These are phyloP conservation scores for Glossophaga mutica DNA, from an alignment of 2,797 vertebrate genomes.

Conservation along the genomic window DNA sequence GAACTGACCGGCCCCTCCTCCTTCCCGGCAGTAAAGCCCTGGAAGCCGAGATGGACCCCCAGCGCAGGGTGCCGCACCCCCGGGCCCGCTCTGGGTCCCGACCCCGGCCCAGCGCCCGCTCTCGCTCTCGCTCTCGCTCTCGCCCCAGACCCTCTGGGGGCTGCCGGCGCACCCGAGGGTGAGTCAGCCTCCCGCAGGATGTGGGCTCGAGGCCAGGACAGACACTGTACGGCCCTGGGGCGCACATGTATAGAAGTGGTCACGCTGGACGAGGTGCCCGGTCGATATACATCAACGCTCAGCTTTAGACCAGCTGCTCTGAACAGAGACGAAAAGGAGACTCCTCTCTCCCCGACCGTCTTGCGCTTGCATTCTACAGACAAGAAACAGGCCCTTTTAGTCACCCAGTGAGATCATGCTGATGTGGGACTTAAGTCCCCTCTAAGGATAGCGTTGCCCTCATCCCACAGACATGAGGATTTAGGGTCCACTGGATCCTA, in stretches of 20 bases:
- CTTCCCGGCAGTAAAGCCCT: constrained; percentile 14
- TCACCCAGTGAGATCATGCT: neutral
- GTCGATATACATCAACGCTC: neutral
- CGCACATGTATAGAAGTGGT: neutral
- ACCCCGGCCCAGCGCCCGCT: constrained; percentile 1
- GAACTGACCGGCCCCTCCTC: neutral
- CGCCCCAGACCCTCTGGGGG: neutral
- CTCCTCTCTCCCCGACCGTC: neutral
- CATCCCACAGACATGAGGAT: neutral
- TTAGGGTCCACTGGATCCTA: too few relatives aligned
- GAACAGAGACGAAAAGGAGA: neutral
- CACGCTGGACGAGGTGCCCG: neutral
- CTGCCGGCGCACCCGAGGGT: constrained; percentile 20
- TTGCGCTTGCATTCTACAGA: neutral
- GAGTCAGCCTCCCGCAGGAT: neutral
- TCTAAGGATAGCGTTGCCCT: neutral
- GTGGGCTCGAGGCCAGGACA: neutral
- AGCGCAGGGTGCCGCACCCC: neutral
- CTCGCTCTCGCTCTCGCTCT: neutral
- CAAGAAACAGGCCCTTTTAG: neutral
- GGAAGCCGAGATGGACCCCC: neutral
- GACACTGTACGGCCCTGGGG: neutral
- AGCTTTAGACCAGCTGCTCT: neutral
- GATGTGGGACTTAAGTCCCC: neutral
- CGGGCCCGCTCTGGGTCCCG: neutral